Base-by-base conservation (phyloP, 2,113 vertebrate genomes). In the Halichoeres trimaculatus region DNA sequence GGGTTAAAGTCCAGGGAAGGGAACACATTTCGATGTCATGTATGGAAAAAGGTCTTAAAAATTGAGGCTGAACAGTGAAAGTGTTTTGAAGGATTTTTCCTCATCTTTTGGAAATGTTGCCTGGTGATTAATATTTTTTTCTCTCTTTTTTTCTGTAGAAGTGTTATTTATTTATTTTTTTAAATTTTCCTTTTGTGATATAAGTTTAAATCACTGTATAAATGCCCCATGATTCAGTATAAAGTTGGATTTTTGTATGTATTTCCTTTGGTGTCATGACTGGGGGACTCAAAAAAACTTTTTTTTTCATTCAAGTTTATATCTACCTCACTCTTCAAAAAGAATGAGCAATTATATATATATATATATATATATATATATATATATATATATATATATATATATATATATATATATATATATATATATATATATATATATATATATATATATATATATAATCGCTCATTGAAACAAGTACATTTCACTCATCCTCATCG, bases 141-240 rank as follows among this genome's bases (percentile, higher is more conserved):
- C 75, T 64, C 51, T 56, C 12, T 45, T 72, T 59, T 80, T 81
- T 78, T 84, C 61, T 89, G 60, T 86, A 84, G 85, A 63, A 85
- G 76, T 93, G 83, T 88, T 92, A 92, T 93, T 94, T 91, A 91
- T 92, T 93, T 88, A 83, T 88, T 91, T 86, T 30, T 84, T 78
- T 84, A 36, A 72, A 17, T 78, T 85, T 89, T 77, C 47, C 48
- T 84, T 85, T 84, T 90, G 87, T 87, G 82, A 90, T 91, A 91
- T 82, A 81, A 90, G 91, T 93, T 92, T 90, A 85, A 94, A 91
- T 94, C 91, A 93, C 90, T 94, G 93, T 93, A 93, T 82, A 90
- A 90, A 93, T 91, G 84, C 88, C 91, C 92, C 85, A 85, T 90
- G 76, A 92, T 91, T 92, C 80, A 93, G 79, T 91, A 88, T 90